Evolutionary conservation across 2,888 invertebrate genomes (phyloP).

Genomic region (Polymixis flavicincta): DNA sequence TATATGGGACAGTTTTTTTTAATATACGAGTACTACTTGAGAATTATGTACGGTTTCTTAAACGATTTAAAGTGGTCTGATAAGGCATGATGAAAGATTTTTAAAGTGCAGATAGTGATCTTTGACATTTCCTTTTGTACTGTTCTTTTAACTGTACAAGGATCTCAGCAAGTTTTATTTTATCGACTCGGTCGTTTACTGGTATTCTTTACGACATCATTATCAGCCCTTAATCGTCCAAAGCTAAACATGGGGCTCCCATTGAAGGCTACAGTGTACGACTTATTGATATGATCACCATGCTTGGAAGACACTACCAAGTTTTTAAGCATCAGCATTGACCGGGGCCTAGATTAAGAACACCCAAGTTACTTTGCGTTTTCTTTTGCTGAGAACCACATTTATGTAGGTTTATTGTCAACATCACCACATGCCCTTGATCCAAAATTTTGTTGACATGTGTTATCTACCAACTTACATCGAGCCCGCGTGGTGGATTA

Average conservation of each 20-base stretch:
- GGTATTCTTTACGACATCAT: slow-evolving; percentile 30
- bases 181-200: slow-evolving; percentile 14
- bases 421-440: too few species aligned
- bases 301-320: not conserved
- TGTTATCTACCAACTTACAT: too few species aligned
- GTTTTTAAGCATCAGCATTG: not conserved
- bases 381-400: not conserved
- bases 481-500: too few species aligned
- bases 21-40: too few species aligned
- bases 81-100: slow-evolving; percentile 19
- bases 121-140: not conserved
- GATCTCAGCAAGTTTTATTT: not conserved
- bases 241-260: not conserved
- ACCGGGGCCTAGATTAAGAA: not conserved
- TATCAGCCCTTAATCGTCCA: slow-evolving; percentile 11
- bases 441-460: too few species aligned
- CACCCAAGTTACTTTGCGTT: not conserved
- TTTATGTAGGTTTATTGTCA: not conserved
- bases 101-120: not conserved
- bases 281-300: not conserved
- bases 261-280: slow-evolving; percentile 8
- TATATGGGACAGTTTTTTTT: not conserved
- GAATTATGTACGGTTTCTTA: not conserved
- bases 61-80: slow-evolving; percentile 30
- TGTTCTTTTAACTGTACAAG: not conserved